These are phyloP conservation scores for Melanophora roralis DNA, from an alignment of 2,888 invertebrate genomes.

Conservation along the genomic window DNA sequence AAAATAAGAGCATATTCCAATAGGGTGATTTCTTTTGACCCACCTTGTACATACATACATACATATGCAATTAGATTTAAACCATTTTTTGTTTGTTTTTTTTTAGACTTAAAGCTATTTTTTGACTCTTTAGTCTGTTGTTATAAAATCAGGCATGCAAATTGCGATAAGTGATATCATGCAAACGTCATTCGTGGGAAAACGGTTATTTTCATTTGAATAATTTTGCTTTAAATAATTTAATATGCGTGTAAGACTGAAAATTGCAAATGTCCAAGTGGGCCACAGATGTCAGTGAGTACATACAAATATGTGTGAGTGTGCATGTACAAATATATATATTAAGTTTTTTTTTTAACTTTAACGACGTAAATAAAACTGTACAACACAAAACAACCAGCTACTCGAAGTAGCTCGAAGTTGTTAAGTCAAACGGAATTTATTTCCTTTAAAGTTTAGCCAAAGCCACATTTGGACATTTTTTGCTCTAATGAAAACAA, in stretches of 20 bases:
- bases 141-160: constrained; percentile 70
- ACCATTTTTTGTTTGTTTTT: not conserved
- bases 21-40: too few relatives aligned
- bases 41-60: too few relatives aligned
- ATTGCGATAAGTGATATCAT: constrained; percentile 59
- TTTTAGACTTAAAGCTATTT: constrained; percentile 54
- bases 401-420: not conserved
- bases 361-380: not conserved
- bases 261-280: constrained; percentile 57
- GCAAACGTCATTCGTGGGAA: constrained; percentile 55
- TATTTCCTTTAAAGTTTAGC: not conserved
- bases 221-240: constrained; percentile 34
- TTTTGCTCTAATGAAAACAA: constrained; percentile 27
- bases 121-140: constrained; percentile 30
- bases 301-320: too few relatives aligned
- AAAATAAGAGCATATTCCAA: too few relatives aligned
- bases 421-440: constrained; percentile 1
- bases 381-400: constrained; percentile 16
- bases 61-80: too few relatives aligned
- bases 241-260: constrained; percentile 47
- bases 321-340: too few relatives aligned
- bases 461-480: constrained; percentile 53
- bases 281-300: constrained; percentile 6
- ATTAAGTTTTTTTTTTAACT: constrained; percentile 24
- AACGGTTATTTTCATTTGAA: constrained; percentile 28